These are phyloP conservation scores for Laodelphax striatellus DNA, from an alignment of 1,140 invertebrate species.

Conservation along the genomic window DNA sequence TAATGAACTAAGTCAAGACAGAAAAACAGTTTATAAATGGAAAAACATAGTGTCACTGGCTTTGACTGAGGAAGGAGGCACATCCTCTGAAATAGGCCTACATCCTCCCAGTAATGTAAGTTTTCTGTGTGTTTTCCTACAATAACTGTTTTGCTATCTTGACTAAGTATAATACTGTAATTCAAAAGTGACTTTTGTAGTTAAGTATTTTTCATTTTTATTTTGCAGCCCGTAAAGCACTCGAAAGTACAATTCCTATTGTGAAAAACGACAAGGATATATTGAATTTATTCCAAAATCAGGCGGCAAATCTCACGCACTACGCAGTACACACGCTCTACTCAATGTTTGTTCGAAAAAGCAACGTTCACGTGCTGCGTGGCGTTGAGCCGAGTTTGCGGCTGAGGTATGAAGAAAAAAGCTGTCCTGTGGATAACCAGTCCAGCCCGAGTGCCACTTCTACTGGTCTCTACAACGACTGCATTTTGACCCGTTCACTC, in stretches of 20 bases:
- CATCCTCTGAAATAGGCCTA: too few species aligned
- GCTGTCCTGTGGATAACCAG: slow-evolving; percentile 4
- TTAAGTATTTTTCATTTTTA: slow-evolving; percentile 4
- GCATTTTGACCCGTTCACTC: slow-evolving; percentile 16
- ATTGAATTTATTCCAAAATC: slow-evolving; percentile 12
- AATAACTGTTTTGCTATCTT: too few species aligned
- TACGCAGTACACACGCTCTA: slow-evolving; percentile 37
- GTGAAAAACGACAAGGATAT: slow-evolving; percentile 51
- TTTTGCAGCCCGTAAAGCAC: slow-evolving; percentile 37
- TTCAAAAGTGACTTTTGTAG: too few species aligned
- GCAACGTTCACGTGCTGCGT: slow-evolving; percentile 51
- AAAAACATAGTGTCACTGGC: too few species aligned
- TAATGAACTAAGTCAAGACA: too few species aligned
- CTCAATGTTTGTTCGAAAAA: slow-evolving; percentile 48
- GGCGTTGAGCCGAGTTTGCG: slow-evolving; percentile 55
- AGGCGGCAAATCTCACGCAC: slow-evolving; percentile 4
- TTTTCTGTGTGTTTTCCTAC: too few species aligned
- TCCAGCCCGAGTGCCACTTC: slow-evolving; percentile 3
- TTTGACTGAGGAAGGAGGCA: too few species aligned
- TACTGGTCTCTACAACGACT: slow-evolving; percentile 8
- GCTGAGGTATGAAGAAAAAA: slow-evolving; percentile 14
- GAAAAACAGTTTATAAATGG: too few species aligned
- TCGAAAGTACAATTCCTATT: slow-evolving; percentile 44
- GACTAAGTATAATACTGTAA: too few species aligned
- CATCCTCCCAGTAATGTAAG: too few species aligned